phyloP scores from a whole-genome alignment of 92 coral and sea anemone genomes.

The Micromussa lordhowensis region DNA sequence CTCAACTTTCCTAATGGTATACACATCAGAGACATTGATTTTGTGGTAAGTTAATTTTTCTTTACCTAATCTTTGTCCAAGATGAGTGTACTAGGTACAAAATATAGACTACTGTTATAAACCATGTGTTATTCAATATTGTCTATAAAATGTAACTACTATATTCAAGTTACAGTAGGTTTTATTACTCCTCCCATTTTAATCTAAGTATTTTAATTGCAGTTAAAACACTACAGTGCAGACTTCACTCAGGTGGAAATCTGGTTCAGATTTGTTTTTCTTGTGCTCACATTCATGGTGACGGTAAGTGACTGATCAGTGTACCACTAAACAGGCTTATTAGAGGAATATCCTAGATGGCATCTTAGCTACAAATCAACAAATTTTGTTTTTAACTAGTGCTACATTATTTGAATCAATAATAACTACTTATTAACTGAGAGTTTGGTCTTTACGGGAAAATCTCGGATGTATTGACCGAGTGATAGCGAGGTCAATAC shows the following conservation, averaged over 20 bases:
- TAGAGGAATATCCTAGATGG: not conserved
- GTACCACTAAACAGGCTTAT: not conserved
- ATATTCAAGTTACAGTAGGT: too few relatives aligned
- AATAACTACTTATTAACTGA: too few relatives aligned
- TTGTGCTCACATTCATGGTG: constrained; percentile 94
- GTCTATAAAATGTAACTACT: too few relatives aligned
- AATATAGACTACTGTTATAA: too few relatives aligned
- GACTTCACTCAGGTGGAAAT: constrained; percentile 95
- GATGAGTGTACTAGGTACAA: too few relatives aligned
- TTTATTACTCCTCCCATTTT: not conserved
- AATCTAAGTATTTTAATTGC: constrained; percentile 22
- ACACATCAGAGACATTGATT: constrained; percentile 72
- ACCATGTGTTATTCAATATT: too few relatives aligned
- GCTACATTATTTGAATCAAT: too few relatives aligned
- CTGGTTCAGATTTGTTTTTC: constrained; percentile 98
- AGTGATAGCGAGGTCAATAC: too few relatives aligned
- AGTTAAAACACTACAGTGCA: constrained; percentile 92
- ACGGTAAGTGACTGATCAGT: constrained; percentile 72
- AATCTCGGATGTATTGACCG: too few relatives aligned
- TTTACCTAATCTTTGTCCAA: too few relatives aligned
- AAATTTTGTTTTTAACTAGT: too few relatives aligned
- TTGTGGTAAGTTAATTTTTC: constrained; percentile 70
- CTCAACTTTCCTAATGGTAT: constrained; percentile 79
- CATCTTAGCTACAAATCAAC: not conserved
- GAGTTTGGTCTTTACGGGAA: too few relatives aligned